These are phyloP conservation scores for Netelia fuscicornis DNA, from an alignment of 2,888 invertebrate species.

Conservation along the genomic window DNA sequence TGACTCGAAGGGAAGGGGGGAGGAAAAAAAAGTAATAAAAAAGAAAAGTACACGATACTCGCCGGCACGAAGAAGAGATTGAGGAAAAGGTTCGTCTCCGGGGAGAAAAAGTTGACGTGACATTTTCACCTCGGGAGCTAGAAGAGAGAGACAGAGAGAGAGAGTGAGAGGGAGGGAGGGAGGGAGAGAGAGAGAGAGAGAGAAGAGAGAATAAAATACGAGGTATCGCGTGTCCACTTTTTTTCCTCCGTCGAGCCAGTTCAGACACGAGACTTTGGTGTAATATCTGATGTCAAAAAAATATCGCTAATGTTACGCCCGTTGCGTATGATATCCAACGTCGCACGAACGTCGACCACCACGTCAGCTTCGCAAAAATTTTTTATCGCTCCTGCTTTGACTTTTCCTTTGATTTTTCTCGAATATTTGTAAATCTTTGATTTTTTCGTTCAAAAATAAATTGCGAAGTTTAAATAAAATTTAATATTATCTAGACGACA, in stretches of 20 bases:
- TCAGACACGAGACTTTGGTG: background rate
- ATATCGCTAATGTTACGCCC: background rate
- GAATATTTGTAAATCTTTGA: background rate
- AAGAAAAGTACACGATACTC: background rate
- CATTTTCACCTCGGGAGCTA: background rate
- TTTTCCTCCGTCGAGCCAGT: background rate
- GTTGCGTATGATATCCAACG: background rate
- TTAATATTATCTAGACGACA: too few relatives aligned
- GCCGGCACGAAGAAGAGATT: background rate
- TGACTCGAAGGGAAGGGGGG: too few relatives aligned
- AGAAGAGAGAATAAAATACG: background rate
- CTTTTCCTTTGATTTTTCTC: background rate
- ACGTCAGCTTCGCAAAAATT: background rate
- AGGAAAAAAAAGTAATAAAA: background rate
- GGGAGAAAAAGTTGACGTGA: background rate
- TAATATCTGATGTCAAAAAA: conserved; percentile 37
- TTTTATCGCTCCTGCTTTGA: background rate
- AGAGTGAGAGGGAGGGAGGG: background rate
- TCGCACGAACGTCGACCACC: background rate
- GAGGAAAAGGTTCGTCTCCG: background rate
- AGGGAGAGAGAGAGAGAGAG: background rate
- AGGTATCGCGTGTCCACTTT: background rate
- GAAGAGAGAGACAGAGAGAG: background rate
- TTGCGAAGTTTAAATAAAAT: too few relatives aligned
- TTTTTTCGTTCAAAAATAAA: background rate